Conservation (phyloP, 2,797 vertebrate genomes). For the Sphaeramia orbicularis region DNA sequence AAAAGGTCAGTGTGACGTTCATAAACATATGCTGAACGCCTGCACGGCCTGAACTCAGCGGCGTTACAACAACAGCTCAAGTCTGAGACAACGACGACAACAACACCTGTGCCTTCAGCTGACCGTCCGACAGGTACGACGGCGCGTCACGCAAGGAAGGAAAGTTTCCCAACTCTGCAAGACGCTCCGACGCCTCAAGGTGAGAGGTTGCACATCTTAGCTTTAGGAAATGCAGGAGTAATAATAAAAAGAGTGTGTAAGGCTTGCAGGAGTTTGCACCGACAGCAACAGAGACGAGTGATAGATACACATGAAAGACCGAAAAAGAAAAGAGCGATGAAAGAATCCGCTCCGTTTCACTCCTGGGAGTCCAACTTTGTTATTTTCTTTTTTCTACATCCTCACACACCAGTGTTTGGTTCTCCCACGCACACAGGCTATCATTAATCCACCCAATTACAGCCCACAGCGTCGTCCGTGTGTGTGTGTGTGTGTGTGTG, state of each 20-base stretch:
- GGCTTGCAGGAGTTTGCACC: conserved; percentile 24
- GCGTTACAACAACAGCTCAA: conserved; percentile 1
- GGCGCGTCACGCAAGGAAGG: conserved; percentile 3
- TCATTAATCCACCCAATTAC: conserved; percentile 58
- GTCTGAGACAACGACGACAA: no score
- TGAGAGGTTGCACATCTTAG: not conserved
- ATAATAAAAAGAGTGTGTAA: conserved; percentile 17
- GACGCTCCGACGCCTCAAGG: not conserved
- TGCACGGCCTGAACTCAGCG: not conserved
- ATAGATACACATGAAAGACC: conserved; percentile 23
- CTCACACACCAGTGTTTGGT: conserved; percentile 21
- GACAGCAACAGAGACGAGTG: conserved; percentile 25
- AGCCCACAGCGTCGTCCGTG: conserved; percentile 46
- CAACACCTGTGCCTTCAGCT: conserved; percentile 1
- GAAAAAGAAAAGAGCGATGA: no score
- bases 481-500: conserved; percentile 41
- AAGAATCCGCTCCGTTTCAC: conserved; percentile 26
- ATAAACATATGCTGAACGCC: no score
- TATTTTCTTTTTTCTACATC: conserved; percentile 39
- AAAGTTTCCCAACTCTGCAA: conserved; percentile 39
- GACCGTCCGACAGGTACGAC: conserved; percentile 2
- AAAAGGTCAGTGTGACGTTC: no score
- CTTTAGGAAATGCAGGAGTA: not conserved
- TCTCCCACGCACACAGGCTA: not conserved
- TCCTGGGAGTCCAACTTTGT: conserved; percentile 30